Percentiles rank a stretch among this genome's conserved stretches.
phyloP scores from a whole-genome alignment of 2,888 invertebrate species.

The Drosophila nigricruria region DNA sequence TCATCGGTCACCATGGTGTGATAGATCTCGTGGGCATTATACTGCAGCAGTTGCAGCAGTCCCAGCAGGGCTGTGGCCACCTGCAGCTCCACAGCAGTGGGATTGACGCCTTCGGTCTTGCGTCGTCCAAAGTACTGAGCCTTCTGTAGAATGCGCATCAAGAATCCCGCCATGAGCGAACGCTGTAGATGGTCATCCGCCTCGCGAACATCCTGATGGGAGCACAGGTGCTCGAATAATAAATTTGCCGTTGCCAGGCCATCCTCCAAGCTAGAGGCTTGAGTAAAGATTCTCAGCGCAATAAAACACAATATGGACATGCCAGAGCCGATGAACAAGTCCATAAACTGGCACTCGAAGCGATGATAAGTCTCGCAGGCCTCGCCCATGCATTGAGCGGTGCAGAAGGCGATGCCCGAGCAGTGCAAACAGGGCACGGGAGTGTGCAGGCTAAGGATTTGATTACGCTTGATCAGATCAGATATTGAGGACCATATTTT shows the following conservation, averaged over 20 bases:
- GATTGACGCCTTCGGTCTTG: slow-evolving; percentile 85
- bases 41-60: slow-evolving; percentile 91
- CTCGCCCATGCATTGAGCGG: slow-evolving; percentile 88
- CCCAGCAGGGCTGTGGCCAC: slow-evolving; percentile 89
- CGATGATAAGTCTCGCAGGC: slow-evolving; percentile 90
- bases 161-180: slow-evolving; percentile 91
- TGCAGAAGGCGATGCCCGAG: slow-evolving; percentile 92
- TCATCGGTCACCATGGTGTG: slow-evolving; percentile 88
- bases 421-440: slow-evolving; percentile 91
- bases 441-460: slow-evolving; percentile 86
- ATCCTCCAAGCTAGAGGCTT: slow-evolving; percentile 86
- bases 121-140: slow-evolving; percentile 88
- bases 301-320: slow-evolving; percentile 93
- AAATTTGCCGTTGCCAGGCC: slow-evolving; percentile 84
- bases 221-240: slow-evolving; percentile 89
- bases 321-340: slow-evolving; percentile 92
- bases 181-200: slow-evolving; percentile 91
- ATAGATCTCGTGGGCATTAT: slow-evolving; percentile 94
- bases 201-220: slow-evolving; percentile 88
- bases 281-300: slow-evolving; percentile 92
- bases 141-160: slow-evolving; percentile 90
- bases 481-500: neutral
- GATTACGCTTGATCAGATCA: neutral
- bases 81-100: slow-evolving; percentile 87
- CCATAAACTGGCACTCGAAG: slow-evolving; percentile 91